A percentile compares a stretch with the other conserved stretches of the same genome.
Evolutionary conservation across 2,797 vertebrate genomes (phyloP).

Genomic region (Hemitrygon akajei): DNA sequence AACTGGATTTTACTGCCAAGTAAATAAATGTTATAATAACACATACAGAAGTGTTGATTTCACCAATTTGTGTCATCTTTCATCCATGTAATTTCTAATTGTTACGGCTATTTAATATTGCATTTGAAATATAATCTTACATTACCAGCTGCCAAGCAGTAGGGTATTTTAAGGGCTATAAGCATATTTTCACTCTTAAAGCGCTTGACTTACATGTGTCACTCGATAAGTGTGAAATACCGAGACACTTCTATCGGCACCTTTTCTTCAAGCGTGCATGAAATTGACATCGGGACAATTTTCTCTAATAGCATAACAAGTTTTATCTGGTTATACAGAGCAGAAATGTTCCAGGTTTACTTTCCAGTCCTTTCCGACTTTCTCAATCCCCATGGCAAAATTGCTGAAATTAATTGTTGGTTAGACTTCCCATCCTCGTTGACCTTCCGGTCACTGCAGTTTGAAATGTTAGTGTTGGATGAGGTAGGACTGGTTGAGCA

Average conservation of each 20-base stretch:
- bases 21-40: neutral
- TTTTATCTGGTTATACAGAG: neutral
- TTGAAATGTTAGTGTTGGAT: conserved; percentile 3
- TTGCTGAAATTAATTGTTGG: neutral
- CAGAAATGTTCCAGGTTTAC: neutral
- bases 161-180: neutral
- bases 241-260: neutral
- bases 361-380: neutral
- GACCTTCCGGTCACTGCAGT: neutral
- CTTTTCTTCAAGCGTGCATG: neutral
- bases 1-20: neutral
- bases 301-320: neutral
- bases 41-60: neutral
- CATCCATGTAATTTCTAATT: neutral
- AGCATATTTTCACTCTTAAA: neutral
- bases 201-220: neutral
- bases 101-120: neutral
- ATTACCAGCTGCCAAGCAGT: conserved; percentile 26
- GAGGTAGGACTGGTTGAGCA: neutral
- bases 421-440: neutral
- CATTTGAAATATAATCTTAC: neutral
- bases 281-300: neutral
- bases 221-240: neutral
- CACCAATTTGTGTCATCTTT: conserved; percentile 2
- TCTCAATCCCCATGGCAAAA: too few relatives aligned